Evolutionary conservation across 2,888 invertebrate genomes (phyloP).

Genomic region (Tigriopus californicus): DNA sequence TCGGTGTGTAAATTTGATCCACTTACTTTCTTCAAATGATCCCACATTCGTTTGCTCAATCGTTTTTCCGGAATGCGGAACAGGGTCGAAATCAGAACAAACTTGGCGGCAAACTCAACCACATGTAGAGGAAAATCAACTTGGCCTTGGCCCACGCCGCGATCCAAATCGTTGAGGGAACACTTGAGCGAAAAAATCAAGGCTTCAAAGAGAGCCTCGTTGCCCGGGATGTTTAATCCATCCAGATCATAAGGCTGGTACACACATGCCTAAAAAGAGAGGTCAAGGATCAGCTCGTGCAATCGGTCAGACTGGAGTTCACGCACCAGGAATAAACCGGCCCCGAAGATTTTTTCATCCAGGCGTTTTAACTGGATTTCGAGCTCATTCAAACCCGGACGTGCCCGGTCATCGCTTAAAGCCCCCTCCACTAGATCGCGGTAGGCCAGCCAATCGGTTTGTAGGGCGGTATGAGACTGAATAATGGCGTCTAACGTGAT

Average conservation of each 20-base stretch:
- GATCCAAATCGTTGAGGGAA: neutral
- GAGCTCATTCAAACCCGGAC: neutral
- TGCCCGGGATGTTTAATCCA: neutral
- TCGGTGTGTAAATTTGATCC: neutral
- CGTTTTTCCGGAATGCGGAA: conserved; percentile 62
- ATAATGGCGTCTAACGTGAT: conserved; percentile 47
- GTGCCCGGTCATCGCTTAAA: neutral
- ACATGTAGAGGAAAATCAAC: neutral
- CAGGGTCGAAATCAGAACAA: conserved; percentile 23
- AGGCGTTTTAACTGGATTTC: neutral
- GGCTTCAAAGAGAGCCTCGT: neutral
- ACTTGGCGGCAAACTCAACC: neutral
- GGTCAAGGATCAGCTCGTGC: neutral
- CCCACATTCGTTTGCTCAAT: conserved; percentile 47
- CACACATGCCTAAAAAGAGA: too few species aligned
- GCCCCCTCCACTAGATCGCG: conserved; percentile 47
- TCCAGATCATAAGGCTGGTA: neutral
- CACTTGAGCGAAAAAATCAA: neutral
- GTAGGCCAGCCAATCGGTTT: conserved; percentile 56
- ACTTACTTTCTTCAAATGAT: conserved; percentile 51
- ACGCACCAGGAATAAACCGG: conserved; percentile 18
- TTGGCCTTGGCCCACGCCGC: neutral
- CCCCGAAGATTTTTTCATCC: neutral
- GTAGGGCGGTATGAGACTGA: conserved; percentile 35
- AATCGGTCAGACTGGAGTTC: too few species aligned